Percentiles rank a stretch among this genome's conserved stretches.
Conservation (phyloP, 2,113 vertebrate species). For the Xiphophorus maculatus region DNA sequence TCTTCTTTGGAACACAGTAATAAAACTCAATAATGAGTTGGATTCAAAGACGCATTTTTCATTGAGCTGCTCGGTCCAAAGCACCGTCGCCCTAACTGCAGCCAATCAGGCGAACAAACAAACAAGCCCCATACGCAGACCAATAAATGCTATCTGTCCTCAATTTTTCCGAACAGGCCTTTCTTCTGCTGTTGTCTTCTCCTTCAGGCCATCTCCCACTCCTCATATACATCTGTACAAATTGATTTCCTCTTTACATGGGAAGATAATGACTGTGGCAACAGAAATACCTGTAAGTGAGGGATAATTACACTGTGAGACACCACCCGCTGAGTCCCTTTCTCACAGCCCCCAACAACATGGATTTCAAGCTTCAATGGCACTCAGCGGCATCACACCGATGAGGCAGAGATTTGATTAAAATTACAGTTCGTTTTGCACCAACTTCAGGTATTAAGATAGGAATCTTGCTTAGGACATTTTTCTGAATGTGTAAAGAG, state of each 20-base stretch:
- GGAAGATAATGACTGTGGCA: conserved; percentile 80
- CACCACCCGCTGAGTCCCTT: conserved; percentile 75
- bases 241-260: conserved; percentile 82
- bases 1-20: conserved; percentile 60
- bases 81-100: conserved; percentile 54
- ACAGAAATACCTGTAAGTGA: conserved; percentile 85
- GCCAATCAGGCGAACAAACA: conserved; percentile 69
- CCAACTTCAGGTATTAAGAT: conserved; percentile 81
- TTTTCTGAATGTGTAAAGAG: conserved; percentile 73
- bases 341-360: conserved; percentile 72
- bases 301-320: conserved; percentile 79
- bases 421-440: conserved; percentile 80
- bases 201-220: conserved; percentile 59
- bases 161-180: conserved; percentile 50
- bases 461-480: conserved; percentile 73
- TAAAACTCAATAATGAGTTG: conserved; percentile 65
- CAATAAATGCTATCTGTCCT: conserved; percentile 60
- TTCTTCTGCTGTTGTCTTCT: conserved; percentile 53
- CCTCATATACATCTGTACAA: conserved; percentile 81
- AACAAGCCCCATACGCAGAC: conserved; percentile 53
- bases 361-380: conserved; percentile 77
- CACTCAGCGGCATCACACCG: conserved; percentile 64
- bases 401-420: conserved; percentile 79
- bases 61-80: conserved; percentile 46
- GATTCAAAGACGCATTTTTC: conserved; percentile 52